These are phyloP conservation scores for Cylloceria caligata DNA, from an alignment of 2,888 invertebrate genomes.

Conservation along the genomic window DNA sequence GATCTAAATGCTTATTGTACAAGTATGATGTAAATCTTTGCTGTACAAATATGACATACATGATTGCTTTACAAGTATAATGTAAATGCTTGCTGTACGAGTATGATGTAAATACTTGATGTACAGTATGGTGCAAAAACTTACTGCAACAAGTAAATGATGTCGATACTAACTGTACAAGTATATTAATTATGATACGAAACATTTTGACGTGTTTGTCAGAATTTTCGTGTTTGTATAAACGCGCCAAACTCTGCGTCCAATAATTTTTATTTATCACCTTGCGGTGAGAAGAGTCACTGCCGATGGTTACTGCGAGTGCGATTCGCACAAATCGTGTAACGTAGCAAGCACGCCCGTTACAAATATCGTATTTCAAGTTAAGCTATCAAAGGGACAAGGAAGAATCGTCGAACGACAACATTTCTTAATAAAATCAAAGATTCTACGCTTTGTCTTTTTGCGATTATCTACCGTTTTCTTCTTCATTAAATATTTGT, in stretches of 20 bases:
- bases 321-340: conserved; percentile 1
- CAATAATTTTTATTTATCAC: conserved; percentile 26
- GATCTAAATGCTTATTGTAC: too few species aligned
- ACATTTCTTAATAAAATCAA: not conserved
- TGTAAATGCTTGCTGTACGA: too few species aligned
- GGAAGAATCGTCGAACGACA: not conserved
- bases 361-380: conserved; percentile 14
- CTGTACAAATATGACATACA: too few species aligned
- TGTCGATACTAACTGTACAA: too few species aligned
- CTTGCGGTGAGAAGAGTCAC: conserved; percentile 26
- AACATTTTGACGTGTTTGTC: too few species aligned
- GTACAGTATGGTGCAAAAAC: too few species aligned
- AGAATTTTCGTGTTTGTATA: conserved; percentile 27
- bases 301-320: conserved; percentile 3
- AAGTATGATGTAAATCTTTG: too few species aligned
- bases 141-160: too few species aligned
- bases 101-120: too few species aligned
- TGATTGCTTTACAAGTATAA: too few species aligned
- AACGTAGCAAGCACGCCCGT: not conserved
- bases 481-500: not conserved
- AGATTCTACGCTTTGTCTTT: not conserved
- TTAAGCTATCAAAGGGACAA: conserved; percentile 9
- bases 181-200: too few species aligned
- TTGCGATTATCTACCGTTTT: not conserved
- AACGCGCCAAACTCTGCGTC: conserved; percentile 35